Evolutionary conservation across 2,888 invertebrate genomes (phyloP), one percentile per base, ranked within the genome.

Genomic region (Reticulitermes lucifugus): DNA sequence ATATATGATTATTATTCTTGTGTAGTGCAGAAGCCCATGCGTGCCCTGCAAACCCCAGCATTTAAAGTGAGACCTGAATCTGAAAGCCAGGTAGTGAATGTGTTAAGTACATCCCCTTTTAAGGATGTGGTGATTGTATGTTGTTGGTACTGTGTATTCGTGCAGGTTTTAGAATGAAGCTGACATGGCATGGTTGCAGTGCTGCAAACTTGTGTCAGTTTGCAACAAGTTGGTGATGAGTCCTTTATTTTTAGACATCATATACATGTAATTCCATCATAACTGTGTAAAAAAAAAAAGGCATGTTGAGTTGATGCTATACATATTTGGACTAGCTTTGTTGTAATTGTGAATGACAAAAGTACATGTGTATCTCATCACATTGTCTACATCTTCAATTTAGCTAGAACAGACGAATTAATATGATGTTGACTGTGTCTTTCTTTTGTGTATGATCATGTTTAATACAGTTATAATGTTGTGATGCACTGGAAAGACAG

Each of bases 401-500:
- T 60, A 80, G 60, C 59, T 60, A 80, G 80, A 80, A 80, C 35
- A 29, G 60, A 80, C 81, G 41, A 81, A 81, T 70, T 65, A 81
- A 35, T 81, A 81, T 18, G 70, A 70, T 70, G 70, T 70, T 81
- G 43, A 81, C 41, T 70, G 81, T 81, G 65, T 81, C 60, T 59
- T 41, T 81, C 35, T 65, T 81, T 70, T 81, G 59, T 81, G 70
- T 70, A 43, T 80, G 18, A 60, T 60, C 60, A 80, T 60, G 59
- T 80, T 80, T 79, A 77, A 41, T 75, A 41, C 35, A 79, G 12
- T 81, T 81, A 70, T 70, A 70, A 70, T 81, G 60, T 80, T 80
- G 81, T 81, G 81, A 81, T 81, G 81, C 81, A 81, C 81, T 81
- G 65, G 81, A 70, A 81, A 81, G 65, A 81, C 43, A 81, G 77